Percentiles rank a stretch among this genome's conserved stretches.
Conservation (phyloP, 2,888 invertebrate species). For the Clostera curtula region DNA sequence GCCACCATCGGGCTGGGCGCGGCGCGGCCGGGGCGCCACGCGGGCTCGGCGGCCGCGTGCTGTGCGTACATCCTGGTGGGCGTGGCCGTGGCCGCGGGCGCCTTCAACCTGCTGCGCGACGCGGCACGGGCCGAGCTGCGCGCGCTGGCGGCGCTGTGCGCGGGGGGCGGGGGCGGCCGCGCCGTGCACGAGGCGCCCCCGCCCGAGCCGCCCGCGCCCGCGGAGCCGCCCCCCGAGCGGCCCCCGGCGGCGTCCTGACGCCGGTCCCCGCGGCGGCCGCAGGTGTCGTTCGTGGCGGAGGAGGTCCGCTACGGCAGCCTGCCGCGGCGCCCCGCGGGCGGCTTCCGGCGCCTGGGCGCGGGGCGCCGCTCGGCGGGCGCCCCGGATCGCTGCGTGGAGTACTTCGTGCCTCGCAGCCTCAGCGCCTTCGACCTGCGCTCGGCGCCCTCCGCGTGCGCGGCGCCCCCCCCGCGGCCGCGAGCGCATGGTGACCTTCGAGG, state of each 20-base stretch:
- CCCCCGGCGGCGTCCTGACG: conserved; percentile 76
- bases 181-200: conserved; percentile 63
- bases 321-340: conserved; percentile 60
- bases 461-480: conserved; percentile 29
- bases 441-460: conserved; percentile 52
- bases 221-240: no score
- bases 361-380: conserved; percentile 77
- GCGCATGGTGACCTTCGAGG: conserved; percentile 85
- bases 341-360: conserved; percentile 80
- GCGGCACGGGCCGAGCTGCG: conserved; percentile 72
- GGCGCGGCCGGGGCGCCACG: conserved; percentile 79
- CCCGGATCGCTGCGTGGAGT: conserved; percentile 81
- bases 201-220: no score
- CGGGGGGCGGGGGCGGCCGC: conserved; percentile 37
- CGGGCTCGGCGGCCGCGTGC: conserved; percentile 62
- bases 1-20: conserved; percentile 91
- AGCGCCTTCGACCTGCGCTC: conserved; percentile 87
- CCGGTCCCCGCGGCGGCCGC: conserved; percentile 51
- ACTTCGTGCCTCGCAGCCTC: conserved; percentile 88
- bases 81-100: conserved; percentile 83
- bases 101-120: conserved; percentile 89
- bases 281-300: conserved; percentile 49
- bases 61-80: conserved; percentile 73
- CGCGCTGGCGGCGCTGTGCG: conserved; percentile 34
- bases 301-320: conserved; percentile 76